A percentile compares a stretch with the other conserved stretches of the same genome.
Evolutionary conservation across 2,113 vertebrate species (phyloP).

Genomic region (Anguilla rostrata): DNA sequence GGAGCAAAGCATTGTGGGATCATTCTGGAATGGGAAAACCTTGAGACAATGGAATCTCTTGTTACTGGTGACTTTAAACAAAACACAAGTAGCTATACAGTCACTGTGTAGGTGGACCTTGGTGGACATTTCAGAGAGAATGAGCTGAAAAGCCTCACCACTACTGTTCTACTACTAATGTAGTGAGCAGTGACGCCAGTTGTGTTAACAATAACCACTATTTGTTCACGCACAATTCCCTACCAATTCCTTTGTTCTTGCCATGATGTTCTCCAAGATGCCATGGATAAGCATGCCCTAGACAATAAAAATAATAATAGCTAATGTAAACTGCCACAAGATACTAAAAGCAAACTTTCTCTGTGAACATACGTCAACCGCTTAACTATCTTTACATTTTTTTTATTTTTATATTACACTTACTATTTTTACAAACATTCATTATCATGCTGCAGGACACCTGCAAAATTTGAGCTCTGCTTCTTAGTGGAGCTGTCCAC

Average conservation of each 20-base stretch:
- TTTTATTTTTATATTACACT: background rate
- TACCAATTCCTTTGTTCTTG: background rate
- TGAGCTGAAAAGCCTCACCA: background rate
- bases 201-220: background rate
- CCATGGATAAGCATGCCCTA: too few species aligned
- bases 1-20: background rate
- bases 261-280: background rate
- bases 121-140: background rate
- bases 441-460: background rate
- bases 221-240: background rate
- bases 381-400: too few species aligned
- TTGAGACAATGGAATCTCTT: background rate
- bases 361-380: too few species aligned
- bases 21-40: background rate
- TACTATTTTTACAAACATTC: background rate
- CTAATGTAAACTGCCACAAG: too few species aligned
- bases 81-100: background rate
- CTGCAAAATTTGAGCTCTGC: too few species aligned
- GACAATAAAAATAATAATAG: too few species aligned
- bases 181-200: background rate
- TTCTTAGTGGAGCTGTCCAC: background rate
- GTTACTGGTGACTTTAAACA: background rate
- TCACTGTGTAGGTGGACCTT: slow-evolving; percentile 6
- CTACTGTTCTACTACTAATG: background rate
- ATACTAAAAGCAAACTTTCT: background rate